phyloP scores from a whole-genome alignment of 2,888 invertebrate species.

The Orgyia antiqua region DNA sequence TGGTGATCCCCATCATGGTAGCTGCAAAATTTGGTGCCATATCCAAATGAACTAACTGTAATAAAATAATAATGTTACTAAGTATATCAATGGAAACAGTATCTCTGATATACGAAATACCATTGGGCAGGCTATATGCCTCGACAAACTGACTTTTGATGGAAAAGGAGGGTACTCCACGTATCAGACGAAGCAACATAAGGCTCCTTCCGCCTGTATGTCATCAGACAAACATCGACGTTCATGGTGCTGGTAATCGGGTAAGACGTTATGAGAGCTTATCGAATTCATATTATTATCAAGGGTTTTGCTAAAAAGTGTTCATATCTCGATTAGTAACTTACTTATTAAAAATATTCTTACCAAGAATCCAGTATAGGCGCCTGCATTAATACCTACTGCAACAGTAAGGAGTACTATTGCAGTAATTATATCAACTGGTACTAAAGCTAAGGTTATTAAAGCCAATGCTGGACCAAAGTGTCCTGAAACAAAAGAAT shows the following conservation, averaged over 20 bases:
- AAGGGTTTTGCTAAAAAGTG: too few species aligned
- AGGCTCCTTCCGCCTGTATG: background rate
- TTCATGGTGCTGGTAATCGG: too few species aligned
- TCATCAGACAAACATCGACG: too few species aligned
- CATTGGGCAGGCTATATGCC: background rate
- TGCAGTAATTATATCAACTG: slow-evolving; percentile 70
- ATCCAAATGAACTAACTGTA: slow-evolving; percentile 85
- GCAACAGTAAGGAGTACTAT: slow-evolving; percentile 81
- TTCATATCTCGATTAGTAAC: too few species aligned
- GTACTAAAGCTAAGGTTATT: slow-evolving; percentile 77
- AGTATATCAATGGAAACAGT: too few species aligned
- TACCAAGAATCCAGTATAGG: slow-evolving; percentile 82
- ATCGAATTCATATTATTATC: too few species aligned
- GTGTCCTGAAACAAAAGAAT: slow-evolving; percentile 75
- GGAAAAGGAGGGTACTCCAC: too few species aligned
- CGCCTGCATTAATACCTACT: slow-evolving; percentile 83
- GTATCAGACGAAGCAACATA: background rate
- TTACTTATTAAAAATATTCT: background rate
- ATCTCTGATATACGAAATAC: background rate
- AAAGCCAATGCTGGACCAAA: slow-evolving; percentile 83
- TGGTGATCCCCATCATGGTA: slow-evolving; percentile 87
- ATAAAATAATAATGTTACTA: slow-evolving; percentile 28
- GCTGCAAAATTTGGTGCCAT: slow-evolving; percentile 88
- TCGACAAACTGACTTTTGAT: background rate
- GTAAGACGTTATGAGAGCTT: too few species aligned